phyloP scores from a whole-genome alignment of 2,797 vertebrate genomes.

The Lateolabrax maculatus region DNA sequence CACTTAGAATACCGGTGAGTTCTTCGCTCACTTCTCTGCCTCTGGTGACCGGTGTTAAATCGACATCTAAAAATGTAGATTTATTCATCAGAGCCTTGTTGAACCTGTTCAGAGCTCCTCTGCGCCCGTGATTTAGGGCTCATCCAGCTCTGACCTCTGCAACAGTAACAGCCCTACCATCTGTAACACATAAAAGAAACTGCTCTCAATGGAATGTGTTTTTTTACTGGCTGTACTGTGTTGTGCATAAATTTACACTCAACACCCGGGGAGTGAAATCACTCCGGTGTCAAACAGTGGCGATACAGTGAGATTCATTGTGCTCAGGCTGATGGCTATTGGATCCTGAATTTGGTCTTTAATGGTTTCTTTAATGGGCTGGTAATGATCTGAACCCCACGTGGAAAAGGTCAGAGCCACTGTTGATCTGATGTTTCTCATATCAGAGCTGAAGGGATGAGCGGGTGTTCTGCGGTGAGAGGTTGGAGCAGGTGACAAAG shows the following conservation, averaged over 20 bases:
- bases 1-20: neutral
- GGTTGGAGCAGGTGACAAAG: neutral
- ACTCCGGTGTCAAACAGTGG: neutral
- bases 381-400: slow-evolving; percentile 1
- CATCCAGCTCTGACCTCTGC: neutral
- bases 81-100: neutral
- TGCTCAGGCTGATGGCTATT: neutral
- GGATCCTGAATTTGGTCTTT: slow-evolving; percentile 13
- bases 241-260: slow-evolving; percentile 17
- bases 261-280: neutral
- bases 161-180: neutral
- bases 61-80: neutral
- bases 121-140: neutral
- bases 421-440: neutral
- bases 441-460: neutral
- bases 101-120: neutral
- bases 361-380: slow-evolving; percentile 18
- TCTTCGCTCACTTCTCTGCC: neutral
- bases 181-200: slow-evolving; percentile 8
- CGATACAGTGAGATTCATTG: neutral
- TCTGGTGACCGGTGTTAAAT: neutral
- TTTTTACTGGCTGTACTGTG: neutral
- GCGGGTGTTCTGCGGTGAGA: neutral
- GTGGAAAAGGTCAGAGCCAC: neutral
- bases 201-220: neutral